Base-by-base conservation (phyloP, 2,113 vertebrate genomes). In the Urocynchramus pylzowi region DNA sequence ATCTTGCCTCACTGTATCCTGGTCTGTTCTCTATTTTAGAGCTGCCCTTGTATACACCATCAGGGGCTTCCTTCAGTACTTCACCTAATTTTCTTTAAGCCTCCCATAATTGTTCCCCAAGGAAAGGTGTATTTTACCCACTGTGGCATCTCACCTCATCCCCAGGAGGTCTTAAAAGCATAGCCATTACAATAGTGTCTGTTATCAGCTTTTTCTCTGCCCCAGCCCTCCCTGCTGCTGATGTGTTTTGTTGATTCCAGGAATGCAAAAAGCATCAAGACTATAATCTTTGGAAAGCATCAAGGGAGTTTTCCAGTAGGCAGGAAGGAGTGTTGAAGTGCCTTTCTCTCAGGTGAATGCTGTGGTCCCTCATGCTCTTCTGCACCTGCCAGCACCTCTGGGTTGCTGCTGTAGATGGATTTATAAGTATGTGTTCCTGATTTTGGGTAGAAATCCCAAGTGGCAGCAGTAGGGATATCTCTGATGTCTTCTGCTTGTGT, bases 351-450 rank as follows among this genome's bases (percentile, higher is more conserved):
- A 56, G 23, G 59, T 12, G 35, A 45, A 26, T 3, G 1, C 33
- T 1, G 1, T 44, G 24, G 37, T 69, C 82, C 54, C 27, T 61
- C 6, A 0, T 47, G 31, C 23, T 64, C 30, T 60, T 60, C 41
- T 50, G 23, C 52, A 24, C 0, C 0, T 39, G 11, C 52, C 61
- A 52, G 4, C 28, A 54, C 24, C 35, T 85, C 59, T 5, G 16
- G 39, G 23, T n/a, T 69, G 50, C 45, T 89, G 35, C 31, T 89
- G 31, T 10, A 12, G 49, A 9, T 6, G 6, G 2, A 2, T 49
- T 89, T 91, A 9, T 3, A 6, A 49, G 14, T 30, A 10, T 13
- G 3, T 0, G 0, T 82, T 67, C 28, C 50, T 3, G 0, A 3
- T 49, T 85, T 69, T 56, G 18, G 19, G 23, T 88, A 37, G 54